A percentile compares a stretch with the other conserved stretches of the same genome.
Conservation (phyloP, 2,797 vertebrate genomes). For the Philypnodon macrostomus region DNA sequence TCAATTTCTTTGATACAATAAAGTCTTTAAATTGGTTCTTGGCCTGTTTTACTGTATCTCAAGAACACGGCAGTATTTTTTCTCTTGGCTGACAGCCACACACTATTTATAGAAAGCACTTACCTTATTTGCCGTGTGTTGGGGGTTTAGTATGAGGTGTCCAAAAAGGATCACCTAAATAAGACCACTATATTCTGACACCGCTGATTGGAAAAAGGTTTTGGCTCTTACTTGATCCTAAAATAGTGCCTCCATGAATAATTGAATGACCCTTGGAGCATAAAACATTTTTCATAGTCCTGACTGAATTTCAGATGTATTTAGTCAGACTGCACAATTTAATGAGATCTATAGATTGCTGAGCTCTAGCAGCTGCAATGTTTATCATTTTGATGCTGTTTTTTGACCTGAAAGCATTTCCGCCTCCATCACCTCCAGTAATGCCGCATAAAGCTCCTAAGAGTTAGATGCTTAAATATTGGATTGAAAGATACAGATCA, state of each 20-base stretch:
- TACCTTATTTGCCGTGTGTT: neutral
- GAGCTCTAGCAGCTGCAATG: neutral
- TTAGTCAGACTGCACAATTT: constrained; percentile 24
- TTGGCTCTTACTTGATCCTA: constrained; percentile 40
- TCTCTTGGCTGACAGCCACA: neutral
- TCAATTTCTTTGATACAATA: constrained; percentile 73
- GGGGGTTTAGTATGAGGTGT: neutral
- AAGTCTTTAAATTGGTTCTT: constrained; percentile 66
- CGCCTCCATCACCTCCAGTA: neutral
- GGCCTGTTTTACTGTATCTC: neutral
- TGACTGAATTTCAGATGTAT: constrained; percentile 29
- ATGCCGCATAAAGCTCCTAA: neutral
- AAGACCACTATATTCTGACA: constrained; percentile 5
- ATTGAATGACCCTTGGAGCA: constrained; percentile 55
- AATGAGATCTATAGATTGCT: neutral
- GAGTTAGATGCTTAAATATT: constrained; percentile 2
- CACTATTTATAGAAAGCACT: constrained; percentile 12
- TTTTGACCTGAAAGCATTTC: too few species aligned
- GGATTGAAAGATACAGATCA: neutral
- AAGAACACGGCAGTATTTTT: constrained; percentile 1
- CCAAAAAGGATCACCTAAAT: constrained; percentile 1
- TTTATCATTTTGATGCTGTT: neutral
- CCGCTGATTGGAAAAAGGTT: constrained; percentile 22
- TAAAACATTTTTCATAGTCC: constrained; percentile 67
- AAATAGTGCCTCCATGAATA: constrained; percentile 66